phyloP scores from a whole-genome alignment of 1,140 invertebrate genomes.

The Drosophila baimaii region DNA sequence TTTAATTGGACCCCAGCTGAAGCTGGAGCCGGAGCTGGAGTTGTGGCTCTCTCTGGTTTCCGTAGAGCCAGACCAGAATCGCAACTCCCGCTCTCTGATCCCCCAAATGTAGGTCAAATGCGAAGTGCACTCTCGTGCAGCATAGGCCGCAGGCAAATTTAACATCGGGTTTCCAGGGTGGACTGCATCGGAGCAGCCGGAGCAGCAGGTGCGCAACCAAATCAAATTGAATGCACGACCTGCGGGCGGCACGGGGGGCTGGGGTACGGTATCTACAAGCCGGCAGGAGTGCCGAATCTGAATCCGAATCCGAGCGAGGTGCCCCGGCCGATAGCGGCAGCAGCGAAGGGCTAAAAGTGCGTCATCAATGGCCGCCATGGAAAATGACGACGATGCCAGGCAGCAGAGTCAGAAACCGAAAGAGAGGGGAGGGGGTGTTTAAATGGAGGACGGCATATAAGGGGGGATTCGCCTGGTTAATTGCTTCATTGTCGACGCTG shows the following conservation, averaged over 20 bases:
- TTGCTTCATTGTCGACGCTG: slow-evolving; percentile 54
- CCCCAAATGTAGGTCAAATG: slow-evolving; percentile 70
- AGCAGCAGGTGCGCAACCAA: slow-evolving; percentile 62
- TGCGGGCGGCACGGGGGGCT: slow-evolving; percentile 4
- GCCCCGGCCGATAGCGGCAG: slow-evolving; percentile 56
- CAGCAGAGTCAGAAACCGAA: slow-evolving; percentile 56
- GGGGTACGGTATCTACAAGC: slow-evolving; percentile 26
- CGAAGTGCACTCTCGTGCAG: slow-evolving; percentile 64
- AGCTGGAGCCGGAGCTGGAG: slow-evolving; percentile 22
- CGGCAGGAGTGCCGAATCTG: slow-evolving; percentile 19
- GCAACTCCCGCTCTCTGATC: slow-evolving; percentile 33
- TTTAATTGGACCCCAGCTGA: slow-evolving; percentile 43
- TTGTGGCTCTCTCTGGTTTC: slow-evolving; percentile 33
- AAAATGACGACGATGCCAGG: slow-evolving; percentile 41
- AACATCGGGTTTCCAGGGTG: slow-evolving; percentile 69
- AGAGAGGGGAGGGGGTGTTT: slow-evolving; percentile 9
- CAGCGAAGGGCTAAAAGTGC: slow-evolving; percentile 82
- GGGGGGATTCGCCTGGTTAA: slow-evolving; percentile 57
- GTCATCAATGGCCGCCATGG: slow-evolving; percentile 82
- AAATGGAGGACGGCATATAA: slow-evolving; percentile 6
- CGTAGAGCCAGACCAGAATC: slow-evolving; percentile 37
- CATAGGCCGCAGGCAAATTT: slow-evolving; percentile 64
- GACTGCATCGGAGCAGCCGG: slow-evolving; percentile 26
- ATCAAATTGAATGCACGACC: slow-evolving; percentile 57
- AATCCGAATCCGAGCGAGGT: slow-evolving; percentile 42